Evolutionary conservation across 1,140 invertebrate species (phyloP), one percentile per base, ranked within the genome.

Genomic region (Zelostemma sp.): DNA sequence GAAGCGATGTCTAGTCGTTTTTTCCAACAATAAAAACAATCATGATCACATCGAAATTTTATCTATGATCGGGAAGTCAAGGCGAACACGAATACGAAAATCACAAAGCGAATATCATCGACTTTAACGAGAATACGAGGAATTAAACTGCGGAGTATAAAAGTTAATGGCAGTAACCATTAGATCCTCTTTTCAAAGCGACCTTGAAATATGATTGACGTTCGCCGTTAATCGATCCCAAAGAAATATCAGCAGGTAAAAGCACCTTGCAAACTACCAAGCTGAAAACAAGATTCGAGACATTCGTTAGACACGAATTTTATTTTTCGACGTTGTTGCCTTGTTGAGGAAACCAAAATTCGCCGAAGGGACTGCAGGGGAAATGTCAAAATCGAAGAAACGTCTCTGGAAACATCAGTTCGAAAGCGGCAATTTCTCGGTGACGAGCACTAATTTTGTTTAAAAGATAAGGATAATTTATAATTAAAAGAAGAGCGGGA

Each of bases 171-270:
- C 51, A n/a, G 49, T 48, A 48, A 31, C 49, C 43, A 45, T 57
- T 55, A 35, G 62, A 48, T 57, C 21, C 21, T 65, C 55, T 59
- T 65, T 55, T 55, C 33, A 35, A 41, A 16, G 56, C 40, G 55
- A 56, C 64, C 50, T 67, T 67, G 57, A 61, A 46, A 25, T 50
- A 60, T 68, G 65, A 68, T 68, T 68, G 65, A 68, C 65, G 48
- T 68, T 58, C 53, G 31, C 51, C 54, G 65, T 62, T 62, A 58
- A 62, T 68, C 47, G 58, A 68, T 68, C 53, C 19, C 31, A 53
- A 25, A 47, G 38, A 48, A 54, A 59, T 59, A 59, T 66, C 41
- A 59, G 33, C 57, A 67, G 63, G 63, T 60, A 56, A 60, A 60
- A 50, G 56, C 55, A 51, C 17, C 46, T 43, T 21, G 43, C 38